A percentile compares a stretch with the other conserved stretches of the same genome.
Evolutionary conservation across 2,113 vertebrate species (phyloP).

Genomic region (Coturnix japonica): DNA sequence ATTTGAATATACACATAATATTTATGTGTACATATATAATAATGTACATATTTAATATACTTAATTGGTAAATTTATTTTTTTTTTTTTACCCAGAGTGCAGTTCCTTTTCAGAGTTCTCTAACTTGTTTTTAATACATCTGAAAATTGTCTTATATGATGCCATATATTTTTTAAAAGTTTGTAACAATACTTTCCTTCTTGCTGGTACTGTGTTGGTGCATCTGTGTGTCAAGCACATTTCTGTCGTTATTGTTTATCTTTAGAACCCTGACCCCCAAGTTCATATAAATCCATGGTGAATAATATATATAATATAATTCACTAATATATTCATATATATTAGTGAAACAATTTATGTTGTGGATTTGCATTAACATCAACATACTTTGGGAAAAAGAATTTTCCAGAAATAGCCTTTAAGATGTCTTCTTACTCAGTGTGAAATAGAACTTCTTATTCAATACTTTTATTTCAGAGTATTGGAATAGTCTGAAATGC

Average conservation of each 20-base stretch:
- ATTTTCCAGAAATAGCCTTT: background rate
- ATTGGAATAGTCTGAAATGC: background rate
- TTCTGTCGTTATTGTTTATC: slow-evolving; percentile 24
- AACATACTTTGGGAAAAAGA: background rate
- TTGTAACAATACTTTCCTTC: background rate
- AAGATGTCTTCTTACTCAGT: background rate
- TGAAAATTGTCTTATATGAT: background rate
- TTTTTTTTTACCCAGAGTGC: background rate
- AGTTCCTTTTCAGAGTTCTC: background rate
- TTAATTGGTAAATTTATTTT: background rate
- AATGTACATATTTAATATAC: background rate
- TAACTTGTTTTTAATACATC: background rate
- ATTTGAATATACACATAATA: background rate
- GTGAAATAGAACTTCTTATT: background rate
- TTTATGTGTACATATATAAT: too few relatives aligned
- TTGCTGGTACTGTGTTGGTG: background rate
- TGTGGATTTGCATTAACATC: background rate
- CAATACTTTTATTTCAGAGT: background rate
- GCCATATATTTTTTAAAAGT: background rate
- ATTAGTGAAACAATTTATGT: background rate
- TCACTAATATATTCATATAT: too few relatives aligned
- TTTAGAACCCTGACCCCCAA: slow-evolving; percentile 19
- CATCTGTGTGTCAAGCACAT: background rate
- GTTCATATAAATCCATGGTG: background rate
- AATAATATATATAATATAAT: too few relatives aligned